phyloP scores from a whole-genome alignment of 2,797 vertebrate species.

The Apogon hyalosoma region DNA sequence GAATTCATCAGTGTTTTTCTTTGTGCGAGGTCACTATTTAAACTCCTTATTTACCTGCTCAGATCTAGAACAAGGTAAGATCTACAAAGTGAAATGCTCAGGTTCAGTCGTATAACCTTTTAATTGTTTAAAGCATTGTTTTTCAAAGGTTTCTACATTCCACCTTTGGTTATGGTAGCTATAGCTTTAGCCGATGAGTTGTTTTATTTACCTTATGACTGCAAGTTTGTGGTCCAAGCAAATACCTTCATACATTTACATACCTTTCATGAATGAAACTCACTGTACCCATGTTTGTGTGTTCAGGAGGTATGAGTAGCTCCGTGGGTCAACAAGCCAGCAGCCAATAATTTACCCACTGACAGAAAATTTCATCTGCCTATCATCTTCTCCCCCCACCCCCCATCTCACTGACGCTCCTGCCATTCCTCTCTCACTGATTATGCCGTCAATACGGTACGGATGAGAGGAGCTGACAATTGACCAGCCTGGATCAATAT shows the following conservation, averaged over 20 bases:
- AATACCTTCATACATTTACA: conserved; percentile 24
- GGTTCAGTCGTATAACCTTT: background rate
- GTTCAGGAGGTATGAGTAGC: conserved; percentile 84
- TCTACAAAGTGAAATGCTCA: conserved; percentile 1
- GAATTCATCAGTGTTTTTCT: background rate
- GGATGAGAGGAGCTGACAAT: conserved; percentile 99
- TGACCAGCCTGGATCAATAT: conserved; percentile 98
- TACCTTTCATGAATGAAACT: conserved; percentile 41
- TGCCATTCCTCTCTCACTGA: conserved; percentile 85
- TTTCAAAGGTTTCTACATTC: no score
- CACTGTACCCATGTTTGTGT: conserved; percentile 47
- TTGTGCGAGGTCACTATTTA: no score
- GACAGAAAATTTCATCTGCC: conserved; percentile 98
- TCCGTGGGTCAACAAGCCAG: conserved; percentile 94
- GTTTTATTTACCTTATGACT: no score
- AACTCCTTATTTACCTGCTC: background rate
- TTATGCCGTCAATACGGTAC: conserved; percentile 98
- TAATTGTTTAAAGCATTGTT: background rate
- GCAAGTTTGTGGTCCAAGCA: background rate
- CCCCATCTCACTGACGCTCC: conserved; percentile 79
- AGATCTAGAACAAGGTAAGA: conserved; percentile 1
- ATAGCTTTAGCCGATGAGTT: no score
- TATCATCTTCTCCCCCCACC: conserved; percentile 80
- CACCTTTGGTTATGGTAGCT: no score
- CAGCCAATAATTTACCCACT: conserved; percentile 98